Evolutionary conservation across 1,140 invertebrate genomes (phyloP).

Genomic region (Saccostrea glomerata): DNA sequence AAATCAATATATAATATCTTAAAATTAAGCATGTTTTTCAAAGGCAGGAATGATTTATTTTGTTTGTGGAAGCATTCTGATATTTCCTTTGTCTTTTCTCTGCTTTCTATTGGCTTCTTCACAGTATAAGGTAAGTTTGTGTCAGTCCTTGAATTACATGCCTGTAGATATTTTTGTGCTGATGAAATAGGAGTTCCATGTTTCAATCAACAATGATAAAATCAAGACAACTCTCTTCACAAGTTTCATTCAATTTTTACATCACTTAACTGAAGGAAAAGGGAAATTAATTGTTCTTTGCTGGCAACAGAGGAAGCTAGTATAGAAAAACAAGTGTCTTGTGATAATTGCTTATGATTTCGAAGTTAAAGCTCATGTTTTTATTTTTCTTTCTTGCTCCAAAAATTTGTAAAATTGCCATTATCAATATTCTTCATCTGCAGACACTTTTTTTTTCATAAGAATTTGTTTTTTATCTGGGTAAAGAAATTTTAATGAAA

Average conservation of each 20-base stretch:
- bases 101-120: slow-evolving; percentile 9
- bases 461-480: slow-evolving; percentile 8
- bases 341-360: slow-evolving; percentile 16
- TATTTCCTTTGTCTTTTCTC: slow-evolving; percentile 15
- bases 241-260: slow-evolving; percentile 26
- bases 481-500: slow-evolving; percentile 13
- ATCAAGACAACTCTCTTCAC: background rate
- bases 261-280: background rate
- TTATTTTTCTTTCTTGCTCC: background rate
- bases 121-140: slow-evolving; percentile 10
- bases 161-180: slow-evolving; percentile 7
- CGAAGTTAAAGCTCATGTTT: background rate
- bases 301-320: background rate
- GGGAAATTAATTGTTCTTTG: background rate
- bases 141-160: background rate
- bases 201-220: slow-evolving; percentile 10
- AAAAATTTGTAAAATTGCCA: slow-evolving; percentile 7
- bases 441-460: background rate
- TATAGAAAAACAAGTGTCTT: background rate
- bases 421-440: slow-evolving; percentile 15
- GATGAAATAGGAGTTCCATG: background rate
- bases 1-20: background rate
- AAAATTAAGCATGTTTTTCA: background rate
- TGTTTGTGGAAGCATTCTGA: slow-evolving; percentile 1
- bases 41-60: slow-evolving; percentile 18